phyloP scores from a whole-genome alignment of 2,797 vertebrate genomes.

The Cetoscarus ocellatus region DNA sequence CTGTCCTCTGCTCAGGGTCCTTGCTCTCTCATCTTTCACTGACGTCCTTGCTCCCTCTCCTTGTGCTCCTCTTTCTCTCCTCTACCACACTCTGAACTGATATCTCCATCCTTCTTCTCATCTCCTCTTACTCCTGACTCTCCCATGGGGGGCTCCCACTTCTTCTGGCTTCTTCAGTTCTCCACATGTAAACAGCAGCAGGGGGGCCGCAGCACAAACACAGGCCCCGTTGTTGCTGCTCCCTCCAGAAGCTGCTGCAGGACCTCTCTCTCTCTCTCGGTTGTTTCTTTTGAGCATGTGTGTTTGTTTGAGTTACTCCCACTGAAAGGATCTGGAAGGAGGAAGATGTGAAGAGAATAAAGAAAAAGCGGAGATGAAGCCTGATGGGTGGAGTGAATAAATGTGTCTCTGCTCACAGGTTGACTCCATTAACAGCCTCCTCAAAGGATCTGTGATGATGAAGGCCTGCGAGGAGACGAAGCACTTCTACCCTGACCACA shows the following conservation, averaged over 20 bases:
- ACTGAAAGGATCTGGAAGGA: conserved; percentile 1
- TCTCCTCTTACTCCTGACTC: conserved; percentile 50
- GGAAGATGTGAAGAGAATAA: neutral
- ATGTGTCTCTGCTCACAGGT: conserved; percentile 84
- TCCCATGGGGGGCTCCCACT: conserved; percentile 19
- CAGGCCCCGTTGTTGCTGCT: conserved; percentile 42
- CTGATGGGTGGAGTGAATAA: conserved; percentile 20
- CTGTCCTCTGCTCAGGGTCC: conserved; percentile 51
- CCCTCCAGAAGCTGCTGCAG: conserved; percentile 30
- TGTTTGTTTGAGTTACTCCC: conserved; percentile 11
- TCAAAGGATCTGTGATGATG: conserved; percentile 93
- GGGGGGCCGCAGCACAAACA: conserved; percentile 24
- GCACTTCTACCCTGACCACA: conserved; percentile 96
- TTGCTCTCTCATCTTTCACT: conserved; percentile 37
- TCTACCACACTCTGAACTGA: neutral
- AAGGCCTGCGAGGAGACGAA: conserved; percentile 97
- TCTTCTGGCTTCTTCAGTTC: conserved; percentile 31
- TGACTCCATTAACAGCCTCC: conserved; percentile 94
- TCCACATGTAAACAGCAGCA: conserved; percentile 62
- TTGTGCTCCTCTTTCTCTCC: neutral
- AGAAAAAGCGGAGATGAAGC: neutral
- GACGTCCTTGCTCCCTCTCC: conserved; percentile 29
- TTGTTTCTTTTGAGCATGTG: neutral
- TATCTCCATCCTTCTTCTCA: conserved; percentile 29
- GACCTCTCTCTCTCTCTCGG: neutral